phyloP scores from a whole-genome alignment of 2,113 vertebrate genomes.

The Ptyas mucosa region DNA sequence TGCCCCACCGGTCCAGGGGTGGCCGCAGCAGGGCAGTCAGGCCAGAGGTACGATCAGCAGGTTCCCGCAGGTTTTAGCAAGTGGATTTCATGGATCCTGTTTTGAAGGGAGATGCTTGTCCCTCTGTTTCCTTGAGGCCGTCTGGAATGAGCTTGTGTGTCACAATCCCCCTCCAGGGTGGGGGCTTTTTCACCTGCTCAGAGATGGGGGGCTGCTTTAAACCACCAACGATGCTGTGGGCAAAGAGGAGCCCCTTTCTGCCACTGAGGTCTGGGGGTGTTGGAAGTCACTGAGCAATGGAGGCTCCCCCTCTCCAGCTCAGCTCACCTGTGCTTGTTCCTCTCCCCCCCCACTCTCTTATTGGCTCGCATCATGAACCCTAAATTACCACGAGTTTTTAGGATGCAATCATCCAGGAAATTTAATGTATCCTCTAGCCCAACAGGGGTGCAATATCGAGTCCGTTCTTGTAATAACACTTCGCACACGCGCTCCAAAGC shows the following conservation, averaged over 20 bases:
- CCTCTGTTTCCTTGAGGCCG: not conserved
- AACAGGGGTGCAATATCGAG: rapidly evolving
- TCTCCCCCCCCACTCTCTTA: not conserved
- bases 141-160: not conserved
- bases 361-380: rapidly evolving
- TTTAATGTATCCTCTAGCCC: not conserved
- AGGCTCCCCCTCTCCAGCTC: not conserved
- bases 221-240: not conserved
- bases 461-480: constrained; percentile 18
- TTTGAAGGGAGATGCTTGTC: not conserved
- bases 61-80: not conserved
- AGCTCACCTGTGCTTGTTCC: not conserved
- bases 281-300: not conserved
- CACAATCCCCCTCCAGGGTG: not conserved
- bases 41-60: not conserved
- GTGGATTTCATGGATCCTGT: not conserved
- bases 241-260: not conserved
- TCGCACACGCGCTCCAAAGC: constrained; percentile 26
- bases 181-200: not conserved
- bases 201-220: not conserved
- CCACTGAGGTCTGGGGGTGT: not conserved
- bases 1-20: too few relatives aligned
- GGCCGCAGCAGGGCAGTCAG: not conserved
- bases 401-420: not conserved
- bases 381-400: rapidly evolving